Evolutionary conservation across 2,797 vertebrate genomes (phyloP).

Genomic region (Notolepis coatsorum): DNA sequence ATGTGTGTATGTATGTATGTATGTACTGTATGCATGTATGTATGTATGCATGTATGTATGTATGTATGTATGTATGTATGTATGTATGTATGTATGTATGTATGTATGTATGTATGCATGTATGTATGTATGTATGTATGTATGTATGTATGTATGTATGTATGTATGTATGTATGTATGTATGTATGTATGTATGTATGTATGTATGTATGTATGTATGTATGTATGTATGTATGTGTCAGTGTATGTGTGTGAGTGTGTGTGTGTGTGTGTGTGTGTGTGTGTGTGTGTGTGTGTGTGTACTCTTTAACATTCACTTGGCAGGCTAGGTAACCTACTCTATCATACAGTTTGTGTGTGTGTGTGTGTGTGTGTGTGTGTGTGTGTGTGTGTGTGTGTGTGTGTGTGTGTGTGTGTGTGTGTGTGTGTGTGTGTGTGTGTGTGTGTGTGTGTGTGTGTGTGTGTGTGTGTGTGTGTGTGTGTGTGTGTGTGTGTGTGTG

Average conservation of each 20-base stretch:
- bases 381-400: not conserved
- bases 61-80: constrained; percentile 2
- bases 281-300: constrained; percentile 11
- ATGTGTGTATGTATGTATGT: not conserved
- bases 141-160: not conserved
- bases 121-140: not conserved
- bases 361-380: not conserved
- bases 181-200: no score
- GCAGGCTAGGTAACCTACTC: no score
- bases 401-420: not conserved
- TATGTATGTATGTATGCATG: not conserved
- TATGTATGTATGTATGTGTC: constrained; percentile 10
- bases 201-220: no score
- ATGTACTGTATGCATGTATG: not conserved
- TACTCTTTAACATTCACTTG: no score
- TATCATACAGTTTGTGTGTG: no score
- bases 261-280: not conserved
- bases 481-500: not conserved
- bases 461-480: constrained; percentile 8
- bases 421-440: constrained; percentile 12
- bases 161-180: not conserved
- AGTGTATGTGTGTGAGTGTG: not conserved
- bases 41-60: constrained; percentile 5
- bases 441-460: constrained; percentile 10
- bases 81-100: not conserved